A percentile compares a stretch with the other conserved stretches of the same genome.
Conservation (phyloP, 2,888 invertebrate species). For the Himalopsyche kuldschensis region DNA sequence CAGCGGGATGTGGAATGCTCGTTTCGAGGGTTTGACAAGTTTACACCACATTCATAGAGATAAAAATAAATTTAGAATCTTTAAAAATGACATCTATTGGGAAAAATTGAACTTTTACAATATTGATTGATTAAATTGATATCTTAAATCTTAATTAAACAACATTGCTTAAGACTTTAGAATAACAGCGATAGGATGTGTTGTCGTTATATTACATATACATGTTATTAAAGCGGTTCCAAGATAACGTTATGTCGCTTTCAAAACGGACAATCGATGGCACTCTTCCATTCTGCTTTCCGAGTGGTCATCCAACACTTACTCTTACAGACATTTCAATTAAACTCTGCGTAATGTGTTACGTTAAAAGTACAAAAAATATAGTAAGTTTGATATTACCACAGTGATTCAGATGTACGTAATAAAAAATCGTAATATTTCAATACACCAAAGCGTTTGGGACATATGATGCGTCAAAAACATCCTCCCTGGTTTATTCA, state of each 20-base stretch:
- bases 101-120: slow-evolving; percentile 24
- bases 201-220: not conserved
- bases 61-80: not conserved
- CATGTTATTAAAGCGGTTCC: not conserved
- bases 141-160: slow-evolving; percentile 1
- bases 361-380: too few species aligned
- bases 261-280: not conserved
- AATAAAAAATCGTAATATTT: too few species aligned
- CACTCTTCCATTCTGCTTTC: too few species aligned
- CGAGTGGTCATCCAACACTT: too few species aligned
- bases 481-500: too few species aligned
- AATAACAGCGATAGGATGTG: slow-evolving; percentile 22
- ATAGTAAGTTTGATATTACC: too few species aligned
- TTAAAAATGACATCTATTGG: slow-evolving; percentile 20
- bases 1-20: not conserved
- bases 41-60: not conserved
- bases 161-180: slow-evolving; percentile 33
- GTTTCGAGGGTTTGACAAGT: not conserved
- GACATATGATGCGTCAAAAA: too few species aligned
- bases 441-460: too few species aligned
- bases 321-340: too few species aligned
- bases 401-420: too few species aligned
- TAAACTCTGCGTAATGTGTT: too few species aligned
- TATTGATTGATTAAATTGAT: slow-evolving; percentile 20
- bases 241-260: not conserved